Evolutionary conservation across 2,113 vertebrate genomes (phyloP).

Genomic region (Pipa parva): DNA sequence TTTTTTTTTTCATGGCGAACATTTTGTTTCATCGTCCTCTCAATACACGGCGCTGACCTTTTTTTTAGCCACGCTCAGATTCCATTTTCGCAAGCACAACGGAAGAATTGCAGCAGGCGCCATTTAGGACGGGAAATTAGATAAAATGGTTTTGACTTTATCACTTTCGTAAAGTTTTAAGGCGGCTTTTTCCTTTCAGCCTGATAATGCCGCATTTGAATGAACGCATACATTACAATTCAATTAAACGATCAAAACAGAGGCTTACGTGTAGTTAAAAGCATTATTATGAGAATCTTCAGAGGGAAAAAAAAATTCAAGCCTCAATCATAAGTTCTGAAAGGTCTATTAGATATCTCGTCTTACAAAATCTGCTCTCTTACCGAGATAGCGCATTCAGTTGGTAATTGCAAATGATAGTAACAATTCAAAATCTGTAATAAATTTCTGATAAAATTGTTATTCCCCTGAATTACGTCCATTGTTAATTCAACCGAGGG

Average conservation of each 20-base stretch:
- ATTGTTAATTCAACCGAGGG: constrained; percentile 33
- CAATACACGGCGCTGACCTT: neutral
- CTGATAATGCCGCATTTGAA: constrained; percentile 23
- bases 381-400: constrained; percentile 22
- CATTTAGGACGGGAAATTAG: constrained; percentile 11
- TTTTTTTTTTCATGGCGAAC: neutral
- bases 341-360: constrained; percentile 39
- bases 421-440: constrained; percentile 38
- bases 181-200: constrained; percentile 10
- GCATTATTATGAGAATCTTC: constrained; percentile 21
- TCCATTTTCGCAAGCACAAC: neutral
- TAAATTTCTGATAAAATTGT: constrained; percentile 42
- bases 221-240: constrained; percentile 37
- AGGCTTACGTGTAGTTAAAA: constrained; percentile 31
- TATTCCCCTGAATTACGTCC: constrained; percentile 32
- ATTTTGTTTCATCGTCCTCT: neutral
- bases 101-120: neutral
- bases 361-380: constrained; percentile 16
- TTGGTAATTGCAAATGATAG: constrained; percentile 36
- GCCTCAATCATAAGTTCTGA: constrained; percentile 18
- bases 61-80: neutral
- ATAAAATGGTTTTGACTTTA: constrained; percentile 37
- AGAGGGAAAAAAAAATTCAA: constrained; percentile 10
- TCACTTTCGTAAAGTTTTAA: constrained; percentile 30
- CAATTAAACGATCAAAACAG: constrained; percentile 39